Evolutionary conservation across 2,888 invertebrate genomes (phyloP), one percentile per base, ranked within the genome.

Genomic region (Synanthedon andrenaeformis): DNA sequence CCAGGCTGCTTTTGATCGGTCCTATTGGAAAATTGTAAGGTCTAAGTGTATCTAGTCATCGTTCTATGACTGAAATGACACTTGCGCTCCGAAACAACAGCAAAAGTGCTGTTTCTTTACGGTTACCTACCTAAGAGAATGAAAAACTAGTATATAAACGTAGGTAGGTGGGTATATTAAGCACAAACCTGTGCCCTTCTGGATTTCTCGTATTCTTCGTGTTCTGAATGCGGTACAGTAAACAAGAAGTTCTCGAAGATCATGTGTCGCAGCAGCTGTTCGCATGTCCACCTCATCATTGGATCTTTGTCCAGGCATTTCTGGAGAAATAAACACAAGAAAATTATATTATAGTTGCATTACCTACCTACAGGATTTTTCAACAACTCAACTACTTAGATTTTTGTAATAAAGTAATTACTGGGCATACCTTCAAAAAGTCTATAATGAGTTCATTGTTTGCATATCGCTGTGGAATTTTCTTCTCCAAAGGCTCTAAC

Each of bases 301-400:
- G 99, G 99, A 80, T 99, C 97, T 81, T 96, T 97, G 79, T 97
- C 96, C 62, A 99, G 88, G 79, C 98, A 99, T 91, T 94, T 96
- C 94, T 97, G 88, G 70, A 71, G 56, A 76, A 70, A 57, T 73
- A 35, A 28, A 28, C 28, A 23, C 23, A 11, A 13, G 42, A 17
- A 17, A 17, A 17, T 17, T 17, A 17, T 17, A n/a, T n/a, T n/a
- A n/a, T n/a, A n/a, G n/a, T n/a, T n/a, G n/a, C 11, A n/a, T 12
- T n/a, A 1, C 45, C 1, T 45, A 23, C 19, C 4, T 13, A 2
- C n/a, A n/a, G n/a, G 45, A 14, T 45, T 45, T 45, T n/a, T 45
- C n/a, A 1, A 2, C 5, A 45, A 8, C 14, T 8, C 45, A 45
- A 8, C 14, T 17, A 17, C 17, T 17, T 17, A 17, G 17, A 17